These are phyloP conservation scores for Crocodylus rhombifer DNA, from an alignment of 2,797 vertebrate species.

Conservation along the genomic window DNA sequence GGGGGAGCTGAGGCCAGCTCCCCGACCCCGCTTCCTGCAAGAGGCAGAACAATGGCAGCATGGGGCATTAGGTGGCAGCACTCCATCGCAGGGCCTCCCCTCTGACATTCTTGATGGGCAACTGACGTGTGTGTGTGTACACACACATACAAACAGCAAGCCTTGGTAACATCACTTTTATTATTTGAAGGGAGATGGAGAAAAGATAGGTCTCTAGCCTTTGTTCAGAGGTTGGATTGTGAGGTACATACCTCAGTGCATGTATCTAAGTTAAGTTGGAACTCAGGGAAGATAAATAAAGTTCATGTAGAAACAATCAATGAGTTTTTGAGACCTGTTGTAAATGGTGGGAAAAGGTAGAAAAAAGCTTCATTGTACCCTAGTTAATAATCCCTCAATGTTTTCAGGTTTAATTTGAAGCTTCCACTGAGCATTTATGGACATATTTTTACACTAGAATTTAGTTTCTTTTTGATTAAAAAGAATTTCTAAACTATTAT, in stretches of 20 bases:
- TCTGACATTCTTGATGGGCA: too few species aligned
- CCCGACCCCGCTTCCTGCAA: too few species aligned
- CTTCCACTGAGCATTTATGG: not conserved
- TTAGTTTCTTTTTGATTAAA: not conserved
- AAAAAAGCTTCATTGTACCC: not conserved
- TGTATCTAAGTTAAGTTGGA: not conserved
- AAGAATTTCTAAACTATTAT: not conserved
- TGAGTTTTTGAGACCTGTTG: not conserved
- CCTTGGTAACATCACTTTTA: too few species aligned
- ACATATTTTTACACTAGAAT: not conserved
- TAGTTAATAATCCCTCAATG: not conserved
- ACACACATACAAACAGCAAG: too few species aligned
- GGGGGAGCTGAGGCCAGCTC: too few species aligned
- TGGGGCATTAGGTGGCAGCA: too few species aligned
- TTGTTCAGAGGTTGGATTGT: too few species aligned
- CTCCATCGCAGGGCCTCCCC: too few species aligned
- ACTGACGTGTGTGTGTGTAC: too few species aligned
- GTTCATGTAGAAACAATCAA: not conserved
- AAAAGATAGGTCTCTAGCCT: too few species aligned
- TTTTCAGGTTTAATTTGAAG: not conserved
- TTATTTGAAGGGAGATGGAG: too few species aligned
- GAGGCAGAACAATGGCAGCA: too few species aligned
- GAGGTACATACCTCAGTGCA: not conserved
- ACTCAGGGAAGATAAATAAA: not conserved
- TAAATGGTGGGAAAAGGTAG: not conserved